phyloP scores from a whole-genome alignment of 2,113 vertebrate genomes.

The Microcebus lehilahytsara region DNA sequence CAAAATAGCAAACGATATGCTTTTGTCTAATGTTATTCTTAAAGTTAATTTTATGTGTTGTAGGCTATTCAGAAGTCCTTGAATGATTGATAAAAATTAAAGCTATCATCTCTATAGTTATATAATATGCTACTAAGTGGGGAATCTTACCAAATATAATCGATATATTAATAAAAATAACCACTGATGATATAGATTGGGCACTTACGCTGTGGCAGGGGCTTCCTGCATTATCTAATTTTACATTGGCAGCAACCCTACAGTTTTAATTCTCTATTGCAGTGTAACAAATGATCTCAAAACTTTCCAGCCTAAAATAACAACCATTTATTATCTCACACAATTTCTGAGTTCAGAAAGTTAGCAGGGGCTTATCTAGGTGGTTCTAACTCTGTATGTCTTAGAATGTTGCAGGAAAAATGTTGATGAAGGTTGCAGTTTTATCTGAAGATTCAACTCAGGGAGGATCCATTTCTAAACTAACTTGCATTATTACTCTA shows the following conservation, averaged over 20 bases:
- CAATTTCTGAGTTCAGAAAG: background rate
- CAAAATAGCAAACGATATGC: background rate
- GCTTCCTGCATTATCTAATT: background rate
- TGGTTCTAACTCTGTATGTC: background rate
- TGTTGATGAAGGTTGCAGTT: background rate
- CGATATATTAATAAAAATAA: background rate
- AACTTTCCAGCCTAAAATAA: background rate
- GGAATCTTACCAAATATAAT: background rate
- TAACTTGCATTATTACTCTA: background rate
- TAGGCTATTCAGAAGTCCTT: background rate
- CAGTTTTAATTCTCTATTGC: background rate
- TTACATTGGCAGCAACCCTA: background rate
- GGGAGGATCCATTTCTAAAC: background rate
- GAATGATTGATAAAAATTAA: background rate
- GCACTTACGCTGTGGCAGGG: background rate
- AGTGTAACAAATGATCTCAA: background rate
- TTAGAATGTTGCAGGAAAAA: background rate
- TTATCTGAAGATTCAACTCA: background rate
- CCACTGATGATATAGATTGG: background rate
- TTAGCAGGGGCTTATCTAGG: background rate
- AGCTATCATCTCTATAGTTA: background rate
- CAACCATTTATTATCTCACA: background rate
- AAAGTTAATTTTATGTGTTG: background rate
- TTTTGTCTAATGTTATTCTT: background rate
- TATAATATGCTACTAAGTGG: background rate